Evolutionary conservation across 2,797 vertebrate species (phyloP).

Genomic region (Scleropages formosus): DNA sequence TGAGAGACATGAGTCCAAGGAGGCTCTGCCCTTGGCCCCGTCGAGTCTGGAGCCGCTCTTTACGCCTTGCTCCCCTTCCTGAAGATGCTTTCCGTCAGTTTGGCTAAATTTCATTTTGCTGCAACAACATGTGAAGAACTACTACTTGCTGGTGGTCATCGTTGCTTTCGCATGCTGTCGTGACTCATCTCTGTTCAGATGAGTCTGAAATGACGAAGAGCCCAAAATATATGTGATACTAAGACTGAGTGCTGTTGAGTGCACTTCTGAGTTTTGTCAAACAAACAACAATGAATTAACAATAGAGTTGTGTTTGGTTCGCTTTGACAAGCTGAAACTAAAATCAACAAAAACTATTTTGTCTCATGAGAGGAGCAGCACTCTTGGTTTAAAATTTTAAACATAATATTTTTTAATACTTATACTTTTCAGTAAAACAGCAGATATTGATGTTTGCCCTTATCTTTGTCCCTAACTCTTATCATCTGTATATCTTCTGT

Average conservation of each 20-base stretch:
- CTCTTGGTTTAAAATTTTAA: no score
- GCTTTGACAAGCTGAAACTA: no score
- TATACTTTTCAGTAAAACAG: no score
- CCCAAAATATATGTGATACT: not conserved
- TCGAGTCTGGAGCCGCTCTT: not conserved
- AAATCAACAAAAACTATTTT: no score
- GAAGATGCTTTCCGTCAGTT: slow-evolving; percentile 10
- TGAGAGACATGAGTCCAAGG: slow-evolving; percentile 1
- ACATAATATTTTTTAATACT: no score
- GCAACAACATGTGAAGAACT: not conserved
- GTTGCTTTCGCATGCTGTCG: not conserved
- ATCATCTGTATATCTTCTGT: slow-evolving; percentile 38
- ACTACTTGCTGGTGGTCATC: not conserved
- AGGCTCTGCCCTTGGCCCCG: not conserved
- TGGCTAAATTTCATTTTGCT: slow-evolving; percentile 11
- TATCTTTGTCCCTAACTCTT: slow-evolving; percentile 8
- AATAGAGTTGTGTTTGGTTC: no score
- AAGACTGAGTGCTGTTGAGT: not conserved
- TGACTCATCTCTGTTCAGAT: not conserved
- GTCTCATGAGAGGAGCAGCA: no score
- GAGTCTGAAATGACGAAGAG: not conserved
- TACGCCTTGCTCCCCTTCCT: not conserved
- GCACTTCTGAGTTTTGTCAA: no score
- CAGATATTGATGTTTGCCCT: not conserved
- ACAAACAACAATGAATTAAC: no score